A percentile compares a stretch with the other conserved stretches of the same genome.
These are phyloP conservation scores for Chrysopilus asiliformis DNA, from an alignment of 2,888 invertebrate species.

Conservation along the genomic window DNA sequence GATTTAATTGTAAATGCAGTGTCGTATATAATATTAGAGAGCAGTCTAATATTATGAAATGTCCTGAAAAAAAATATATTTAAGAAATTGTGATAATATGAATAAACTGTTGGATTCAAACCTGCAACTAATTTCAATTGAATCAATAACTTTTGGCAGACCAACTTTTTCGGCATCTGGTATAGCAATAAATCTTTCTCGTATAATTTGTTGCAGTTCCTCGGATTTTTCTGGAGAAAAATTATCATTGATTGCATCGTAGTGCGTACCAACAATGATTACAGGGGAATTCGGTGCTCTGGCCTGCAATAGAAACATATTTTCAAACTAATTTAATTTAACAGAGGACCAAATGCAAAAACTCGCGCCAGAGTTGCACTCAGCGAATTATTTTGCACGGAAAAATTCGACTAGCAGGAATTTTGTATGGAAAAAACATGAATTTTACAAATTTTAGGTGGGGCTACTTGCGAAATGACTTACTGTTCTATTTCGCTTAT, in stretches of 20 bases:
- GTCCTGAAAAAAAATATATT: constrained; percentile 42
- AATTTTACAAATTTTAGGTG: no score
- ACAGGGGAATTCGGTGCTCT: constrained; percentile 94
- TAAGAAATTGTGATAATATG: background rate
- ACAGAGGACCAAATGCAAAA: constrained; percentile 29
- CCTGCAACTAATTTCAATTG: constrained; percentile 71
- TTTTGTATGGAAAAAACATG: no score
- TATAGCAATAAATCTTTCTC: constrained; percentile 78
- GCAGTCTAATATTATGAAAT: constrained; percentile 73
- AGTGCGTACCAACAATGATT: constrained; percentile 92
- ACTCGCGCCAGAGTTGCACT: no score
- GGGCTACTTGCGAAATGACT: no score
- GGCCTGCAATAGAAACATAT: constrained; percentile 36
- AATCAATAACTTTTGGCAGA: constrained; percentile 81
- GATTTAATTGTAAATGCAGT: constrained; percentile 83
- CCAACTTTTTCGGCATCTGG: constrained; percentile 95
- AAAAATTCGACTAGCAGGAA: no score
- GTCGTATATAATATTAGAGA: constrained; percentile 87
- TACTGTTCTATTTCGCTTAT: no score
- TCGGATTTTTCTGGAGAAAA: constrained; percentile 40
- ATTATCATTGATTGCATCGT: constrained; percentile 57
- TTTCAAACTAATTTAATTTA: constrained; percentile 30
- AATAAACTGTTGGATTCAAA: constrained; percentile 12
- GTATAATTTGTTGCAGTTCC: constrained; percentile 75
- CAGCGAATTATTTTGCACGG: no score